These are phyloP conservation scores for Enchytraeus crypticus DNA, from an alignment of 2,888 invertebrate genomes.

Conservation along the genomic window DNA sequence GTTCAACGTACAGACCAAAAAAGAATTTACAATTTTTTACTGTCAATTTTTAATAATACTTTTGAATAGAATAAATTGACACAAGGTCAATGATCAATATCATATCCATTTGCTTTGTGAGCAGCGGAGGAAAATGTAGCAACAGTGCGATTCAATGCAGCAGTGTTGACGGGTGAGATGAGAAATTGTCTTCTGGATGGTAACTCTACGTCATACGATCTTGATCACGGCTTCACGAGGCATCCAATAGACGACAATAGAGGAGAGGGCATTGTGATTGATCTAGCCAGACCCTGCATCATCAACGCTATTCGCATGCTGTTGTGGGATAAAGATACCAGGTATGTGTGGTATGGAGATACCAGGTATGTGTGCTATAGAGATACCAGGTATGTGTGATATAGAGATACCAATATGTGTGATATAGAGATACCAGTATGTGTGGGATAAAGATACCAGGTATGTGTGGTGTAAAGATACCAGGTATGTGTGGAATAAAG, in stretches of 20 bases:
- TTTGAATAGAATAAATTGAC: background rate
- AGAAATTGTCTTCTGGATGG: constrained; percentile 79
- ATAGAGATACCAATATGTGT: background rate
- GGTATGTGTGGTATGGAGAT: constrained; percentile 51
- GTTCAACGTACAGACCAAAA: too few relatives aligned
- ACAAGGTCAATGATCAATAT: background rate
- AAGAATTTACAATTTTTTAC: too few relatives aligned
- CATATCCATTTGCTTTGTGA: too few relatives aligned
- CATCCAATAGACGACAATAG: constrained; percentile 71
- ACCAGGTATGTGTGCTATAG: too few relatives aligned
- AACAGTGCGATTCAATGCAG: constrained; percentile 63
- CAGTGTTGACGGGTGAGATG: constrained; percentile 83
- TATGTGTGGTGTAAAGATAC: constrained; percentile 36
- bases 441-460: constrained; percentile 88
- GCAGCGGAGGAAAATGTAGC: constrained; percentile 92
- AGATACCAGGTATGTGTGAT: background rate
- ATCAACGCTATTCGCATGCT: constrained; percentile 86
- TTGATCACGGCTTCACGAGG: constrained; percentile 79
- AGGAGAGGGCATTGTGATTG: constrained; percentile 70
- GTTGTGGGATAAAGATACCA: constrained; percentile 85
- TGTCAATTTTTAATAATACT: background rate
- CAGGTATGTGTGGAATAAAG: too few relatives aligned
- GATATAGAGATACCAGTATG: background rate
- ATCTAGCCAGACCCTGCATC: constrained; percentile 66
- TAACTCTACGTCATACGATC: constrained; percentile 53